phyloP scores from a whole-genome alignment of 2,888 invertebrate species.

The Nipponacmea schrenckii region DNA sequence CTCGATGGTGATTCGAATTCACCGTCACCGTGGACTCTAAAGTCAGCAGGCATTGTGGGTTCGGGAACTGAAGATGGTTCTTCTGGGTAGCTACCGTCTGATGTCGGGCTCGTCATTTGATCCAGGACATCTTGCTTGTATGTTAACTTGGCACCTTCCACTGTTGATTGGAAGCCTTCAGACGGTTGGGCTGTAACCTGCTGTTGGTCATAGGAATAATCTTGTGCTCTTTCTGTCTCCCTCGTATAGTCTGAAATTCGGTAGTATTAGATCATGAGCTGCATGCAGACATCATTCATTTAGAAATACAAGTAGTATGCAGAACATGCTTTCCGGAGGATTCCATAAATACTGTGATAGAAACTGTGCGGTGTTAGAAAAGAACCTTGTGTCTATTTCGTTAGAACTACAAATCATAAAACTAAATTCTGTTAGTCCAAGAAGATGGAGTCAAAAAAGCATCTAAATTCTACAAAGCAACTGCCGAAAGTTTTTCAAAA shows the following conservation, averaged over 20 bases:
- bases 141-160: conserved; percentile 4
- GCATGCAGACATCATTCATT: conserved; percentile 6
- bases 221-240: neutral
- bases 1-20: conserved; percentile 2
- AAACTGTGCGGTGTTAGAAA: too few species aligned
- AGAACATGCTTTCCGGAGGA: neutral
- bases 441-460: too few species aligned
- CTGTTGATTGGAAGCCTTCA: neutral
- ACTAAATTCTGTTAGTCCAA: too few species aligned
- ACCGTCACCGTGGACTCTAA: conserved; percentile 9
- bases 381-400: too few species aligned
- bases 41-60: conserved; percentile 36
- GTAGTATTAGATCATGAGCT: conserved; percentile 2
- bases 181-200: neutral
- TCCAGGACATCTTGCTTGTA: conserved; percentile 12
- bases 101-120: conserved; percentile 32
- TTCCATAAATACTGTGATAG: too few species aligned
- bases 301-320: neutral
- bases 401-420: too few species aligned
- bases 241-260: conserved; percentile 7
- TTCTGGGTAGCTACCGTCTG: conserved; percentile 37
- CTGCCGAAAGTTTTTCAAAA: too few species aligned
- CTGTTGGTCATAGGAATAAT: neutral
- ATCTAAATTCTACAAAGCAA: too few species aligned
- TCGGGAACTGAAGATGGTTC: conserved; percentile 42